Percentiles rank a stretch among this genome's conserved stretches.
Evolutionary conservation across 2,888 invertebrate genomes (phyloP).

Genomic region (Ophion obscuratus): DNA sequence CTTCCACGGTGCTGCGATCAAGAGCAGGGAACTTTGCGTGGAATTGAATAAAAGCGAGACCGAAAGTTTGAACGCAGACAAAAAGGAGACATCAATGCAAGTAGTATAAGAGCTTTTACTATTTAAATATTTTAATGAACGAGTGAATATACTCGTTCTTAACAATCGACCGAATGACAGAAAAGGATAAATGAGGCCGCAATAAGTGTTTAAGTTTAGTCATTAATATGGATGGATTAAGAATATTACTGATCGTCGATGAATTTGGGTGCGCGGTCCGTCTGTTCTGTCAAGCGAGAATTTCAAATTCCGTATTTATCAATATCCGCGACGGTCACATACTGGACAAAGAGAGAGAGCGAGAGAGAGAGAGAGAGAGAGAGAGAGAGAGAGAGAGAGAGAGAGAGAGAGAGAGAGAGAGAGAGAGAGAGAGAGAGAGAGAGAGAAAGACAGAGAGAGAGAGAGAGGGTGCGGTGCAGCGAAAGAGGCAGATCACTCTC

Average conservation of each 20-base stretch:
- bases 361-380: not conserved
- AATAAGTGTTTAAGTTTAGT: not conserved
- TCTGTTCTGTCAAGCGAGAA: not conserved
- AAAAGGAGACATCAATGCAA: no score
- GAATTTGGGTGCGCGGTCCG: not conserved
- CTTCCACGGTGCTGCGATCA: no score
- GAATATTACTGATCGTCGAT: not conserved
- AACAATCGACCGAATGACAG: no score
- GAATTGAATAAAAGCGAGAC: no score
- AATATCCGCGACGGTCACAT: not conserved
- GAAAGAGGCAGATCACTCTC: conserved; percentile 22
- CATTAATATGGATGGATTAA: not conserved
- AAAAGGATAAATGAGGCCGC: no score
- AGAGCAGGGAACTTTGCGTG: no score
- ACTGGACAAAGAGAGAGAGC: not conserved
- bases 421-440: not conserved
- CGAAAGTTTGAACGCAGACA: no score
- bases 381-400: not conserved
- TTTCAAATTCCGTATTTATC: not conserved
- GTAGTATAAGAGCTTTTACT: no score
- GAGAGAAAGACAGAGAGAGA: not conserved
- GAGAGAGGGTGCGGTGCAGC: not conserved
- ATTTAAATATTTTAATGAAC: no score
- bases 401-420: not conserved
- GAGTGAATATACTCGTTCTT: no score